Conservation (phyloP, 2,888 invertebrate genomes). For the Leptinotarsa peninsularis region DNA sequence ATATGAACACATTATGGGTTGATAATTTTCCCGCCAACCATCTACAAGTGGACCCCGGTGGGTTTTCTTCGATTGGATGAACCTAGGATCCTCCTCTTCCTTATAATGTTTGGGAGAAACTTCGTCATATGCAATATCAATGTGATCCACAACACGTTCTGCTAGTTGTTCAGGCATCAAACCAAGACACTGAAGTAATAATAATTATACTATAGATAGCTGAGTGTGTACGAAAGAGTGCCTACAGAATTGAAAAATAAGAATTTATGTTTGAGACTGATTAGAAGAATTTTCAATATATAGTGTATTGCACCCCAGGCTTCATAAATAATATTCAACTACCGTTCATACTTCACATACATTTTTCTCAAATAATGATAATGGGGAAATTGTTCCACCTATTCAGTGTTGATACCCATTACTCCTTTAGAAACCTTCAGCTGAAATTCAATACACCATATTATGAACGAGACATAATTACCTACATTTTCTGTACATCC, state of each 20-base stretch:
- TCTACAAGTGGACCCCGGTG: conserved; percentile 86
- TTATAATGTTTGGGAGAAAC: conserved; percentile 89
- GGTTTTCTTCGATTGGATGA: conserved; percentile 85
- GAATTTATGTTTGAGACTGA: too few relatives aligned
- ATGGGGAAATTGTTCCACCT: too few relatives aligned
- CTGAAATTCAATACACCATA: neutral
- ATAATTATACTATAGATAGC: neutral
- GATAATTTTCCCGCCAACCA: conserved; percentile 81
- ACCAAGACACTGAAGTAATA: conserved; percentile 75
- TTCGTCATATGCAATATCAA: conserved; percentile 92
- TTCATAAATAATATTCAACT: too few relatives aligned
- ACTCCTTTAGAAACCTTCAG: too few relatives aligned
- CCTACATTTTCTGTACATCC: conserved; percentile 90
- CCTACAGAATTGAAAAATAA: too few relatives aligned
- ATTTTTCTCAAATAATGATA: too few relatives aligned
- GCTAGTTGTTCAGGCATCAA: conserved; percentile 80
- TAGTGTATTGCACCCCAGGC: too few relatives aligned
- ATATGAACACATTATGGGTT: conserved; percentile 94
- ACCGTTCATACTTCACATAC: too few relatives aligned
- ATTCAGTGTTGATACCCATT: neutral
- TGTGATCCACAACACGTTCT: conserved; percentile 79
- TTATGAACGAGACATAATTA: conserved; percentile 43
- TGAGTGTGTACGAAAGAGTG: too few relatives aligned
- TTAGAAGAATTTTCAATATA: too few relatives aligned
- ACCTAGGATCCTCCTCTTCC: conserved; percentile 88